Evolutionary conservation across 2,113 vertebrate genomes (phyloP).

Genomic region (Ancistrus triradiatus): DNA sequence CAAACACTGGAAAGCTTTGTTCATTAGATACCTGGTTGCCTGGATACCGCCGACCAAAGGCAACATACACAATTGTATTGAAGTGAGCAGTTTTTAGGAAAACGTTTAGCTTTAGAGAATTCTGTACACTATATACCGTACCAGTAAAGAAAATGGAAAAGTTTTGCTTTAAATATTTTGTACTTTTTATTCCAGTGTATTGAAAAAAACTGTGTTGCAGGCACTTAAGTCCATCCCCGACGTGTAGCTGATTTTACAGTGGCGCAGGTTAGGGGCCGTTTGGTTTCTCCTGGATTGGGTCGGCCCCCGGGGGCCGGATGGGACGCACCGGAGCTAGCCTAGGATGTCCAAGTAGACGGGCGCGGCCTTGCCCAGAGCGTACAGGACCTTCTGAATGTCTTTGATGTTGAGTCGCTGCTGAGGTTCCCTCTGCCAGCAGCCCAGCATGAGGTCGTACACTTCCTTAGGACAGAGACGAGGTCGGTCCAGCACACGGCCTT

Average conservation of each 20-base stretch:
- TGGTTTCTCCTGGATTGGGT: slow-evolving; percentile 72
- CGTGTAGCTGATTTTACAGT: slow-evolving; percentile 72
- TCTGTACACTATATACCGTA: slow-evolving; percentile 75
- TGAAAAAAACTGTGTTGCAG: slow-evolving; percentile 78
- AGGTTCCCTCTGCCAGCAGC: slow-evolving; percentile 78
- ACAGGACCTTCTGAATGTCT: slow-evolving; percentile 76
- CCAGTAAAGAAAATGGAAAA: slow-evolving; percentile 79
- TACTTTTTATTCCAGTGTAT: slow-evolving; percentile 73
- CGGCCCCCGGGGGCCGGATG: slow-evolving; percentile 38
- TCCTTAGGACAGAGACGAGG: slow-evolving; percentile 76
- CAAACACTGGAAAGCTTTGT: slow-evolving; percentile 63
- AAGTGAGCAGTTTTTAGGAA: slow-evolving; percentile 59
- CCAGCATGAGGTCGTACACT: slow-evolving; percentile 78
- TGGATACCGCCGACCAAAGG: slow-evolving; percentile 41
- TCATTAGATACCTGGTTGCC: slow-evolving; percentile 53
- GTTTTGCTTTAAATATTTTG: slow-evolving; percentile 61
- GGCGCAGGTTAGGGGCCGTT: slow-evolving; percentile 68
- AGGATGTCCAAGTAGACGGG: slow-evolving; percentile 80
- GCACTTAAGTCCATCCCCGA: slow-evolving; percentile 79
- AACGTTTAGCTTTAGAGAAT: slow-evolving; percentile 60
- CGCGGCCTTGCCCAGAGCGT: slow-evolving; percentile 74
- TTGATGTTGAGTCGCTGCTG: slow-evolving; percentile 77
- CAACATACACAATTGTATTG: slow-evolving; percentile 42
- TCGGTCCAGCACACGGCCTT: slow-evolving; percentile 74
- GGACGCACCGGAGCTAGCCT: slow-evolving; percentile 56